Percentiles rank a stretch among this genome's conserved stretches.
Evolutionary conservation across 2,888 invertebrate species (phyloP).

Genomic region (Heliconius sara): DNA sequence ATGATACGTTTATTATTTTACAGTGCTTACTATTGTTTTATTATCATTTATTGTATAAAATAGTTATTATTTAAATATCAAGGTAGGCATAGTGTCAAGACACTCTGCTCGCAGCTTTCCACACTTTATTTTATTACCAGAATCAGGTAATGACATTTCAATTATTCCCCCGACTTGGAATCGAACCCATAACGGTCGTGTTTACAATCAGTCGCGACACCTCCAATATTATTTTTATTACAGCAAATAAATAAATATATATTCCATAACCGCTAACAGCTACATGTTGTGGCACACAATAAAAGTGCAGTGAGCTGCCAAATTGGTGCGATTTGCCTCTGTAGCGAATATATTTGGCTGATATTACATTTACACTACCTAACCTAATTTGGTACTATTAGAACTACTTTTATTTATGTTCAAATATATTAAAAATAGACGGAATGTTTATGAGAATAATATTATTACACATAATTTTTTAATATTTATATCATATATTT

Average conservation of each 20-base stretch:
- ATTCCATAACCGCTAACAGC: background rate
- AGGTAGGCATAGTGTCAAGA: no score
- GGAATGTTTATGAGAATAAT: background rate
- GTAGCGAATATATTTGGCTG: conserved; percentile 45
- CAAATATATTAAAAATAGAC: background rate
- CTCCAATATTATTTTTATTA: background rate
- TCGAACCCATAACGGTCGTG: no score
- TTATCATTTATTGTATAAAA: no score
- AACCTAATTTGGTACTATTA: conserved; percentile 42
- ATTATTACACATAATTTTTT: background rate
- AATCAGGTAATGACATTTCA: no score
- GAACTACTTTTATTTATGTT: background rate
- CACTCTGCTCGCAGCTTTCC: no score
- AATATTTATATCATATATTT: no score
- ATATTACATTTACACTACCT: conserved; percentile 42
- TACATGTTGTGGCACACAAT: conserved; percentile 7
- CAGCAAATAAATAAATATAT: background rate
- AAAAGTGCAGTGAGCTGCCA: conserved; percentile 45
- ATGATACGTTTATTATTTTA: no score
- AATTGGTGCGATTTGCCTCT: conserved; percentile 47
- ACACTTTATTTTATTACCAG: no score
- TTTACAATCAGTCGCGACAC: no score
- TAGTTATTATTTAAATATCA: no score
- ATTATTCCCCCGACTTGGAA: no score
- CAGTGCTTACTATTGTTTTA: no score